phyloP scores from a whole-genome alignment of 2,888 invertebrate genomes.

The Cosmia trapezina region DNA sequence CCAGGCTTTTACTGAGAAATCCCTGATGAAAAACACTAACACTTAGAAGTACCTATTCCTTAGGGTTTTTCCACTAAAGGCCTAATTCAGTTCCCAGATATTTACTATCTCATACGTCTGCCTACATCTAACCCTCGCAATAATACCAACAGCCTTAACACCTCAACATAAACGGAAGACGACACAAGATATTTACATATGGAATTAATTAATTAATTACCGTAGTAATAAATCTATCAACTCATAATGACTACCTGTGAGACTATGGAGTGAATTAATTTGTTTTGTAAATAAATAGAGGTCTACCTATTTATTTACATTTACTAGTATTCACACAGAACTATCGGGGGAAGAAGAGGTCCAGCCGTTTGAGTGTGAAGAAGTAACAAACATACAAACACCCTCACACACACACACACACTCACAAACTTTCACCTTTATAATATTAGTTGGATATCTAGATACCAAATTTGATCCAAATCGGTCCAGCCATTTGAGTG shows the following conservation, averaged over 20 bases:
- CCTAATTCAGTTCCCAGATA: background rate
- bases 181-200: conserved; percentile 18
- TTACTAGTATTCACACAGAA: too few relatives aligned
- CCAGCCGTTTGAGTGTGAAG: too few relatives aligned
- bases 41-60: background rate
- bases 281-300: conserved; percentile 14
- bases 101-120: background rate
- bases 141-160: background rate
- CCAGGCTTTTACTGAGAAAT: background rate
- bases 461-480: too few relatives aligned
- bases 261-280: conserved; percentile 5
- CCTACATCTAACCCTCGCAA: background rate
- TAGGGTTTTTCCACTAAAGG: background rate
- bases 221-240: conserved; percentile 38
- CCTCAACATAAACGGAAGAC: conserved; percentile 21
- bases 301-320: background rate
- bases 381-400: too few relatives aligned
- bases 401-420: too few relatives aligned
- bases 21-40: background rate
- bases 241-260: conserved; percentile 15
- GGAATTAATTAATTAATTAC: conserved; percentile 38
- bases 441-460: too few relatives aligned
- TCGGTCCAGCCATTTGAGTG: too few relatives aligned
- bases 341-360: background rate
- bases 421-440: too few relatives aligned